Evolutionary conservation across 2,797 vertebrate genomes (phyloP), one percentile per base, ranked within the genome.

Genomic region (Hippopotamyrus pictus): DNA sequence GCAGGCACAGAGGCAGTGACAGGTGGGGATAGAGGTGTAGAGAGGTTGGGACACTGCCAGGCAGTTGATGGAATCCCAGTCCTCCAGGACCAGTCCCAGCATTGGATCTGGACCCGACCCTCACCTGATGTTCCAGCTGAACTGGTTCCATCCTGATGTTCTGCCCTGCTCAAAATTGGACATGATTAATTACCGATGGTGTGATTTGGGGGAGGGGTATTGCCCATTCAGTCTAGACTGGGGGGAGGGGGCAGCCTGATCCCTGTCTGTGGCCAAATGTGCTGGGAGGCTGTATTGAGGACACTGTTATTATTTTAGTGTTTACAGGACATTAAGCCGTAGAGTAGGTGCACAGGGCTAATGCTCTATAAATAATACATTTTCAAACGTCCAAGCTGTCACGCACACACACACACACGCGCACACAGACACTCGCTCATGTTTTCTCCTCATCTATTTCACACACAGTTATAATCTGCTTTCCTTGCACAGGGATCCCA

Each of bases 131-230:
- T 94, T 96, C 95, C 95, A 96, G 92, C 92, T 95, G 94, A 95
- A 94, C 92, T 83, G 19, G 73, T 92, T 94, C 95, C 95, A 94
- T 91, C 92, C 91, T 90, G 90, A 87, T 62, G 90, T 90, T 91
- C 90, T 92, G 89, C 59, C 57, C 79, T 65, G 44, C 41, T 76
- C 12, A 50, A 57, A 59, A 92, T 92, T 93, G 93, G 95, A 94
- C 93, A 93, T 95, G 95, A 96, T 95, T 96, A 94, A 96, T 95
- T 94, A 93, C 92, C 90, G 88, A 91, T 94, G 90, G 89, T 83
- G 79, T 83, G 79, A 50, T 46, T 50, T 83, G 79, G 86, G 89
- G 57, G 73, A 91, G 92, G 91, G 94, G 92, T 14, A 25, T 53
- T 91, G 93, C 92, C 90, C 90, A 93, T 91, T 94, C 93, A 92